Conservation (phyloP, 2,888 invertebrate species). For the Lasioglossum vierecki region DNA sequence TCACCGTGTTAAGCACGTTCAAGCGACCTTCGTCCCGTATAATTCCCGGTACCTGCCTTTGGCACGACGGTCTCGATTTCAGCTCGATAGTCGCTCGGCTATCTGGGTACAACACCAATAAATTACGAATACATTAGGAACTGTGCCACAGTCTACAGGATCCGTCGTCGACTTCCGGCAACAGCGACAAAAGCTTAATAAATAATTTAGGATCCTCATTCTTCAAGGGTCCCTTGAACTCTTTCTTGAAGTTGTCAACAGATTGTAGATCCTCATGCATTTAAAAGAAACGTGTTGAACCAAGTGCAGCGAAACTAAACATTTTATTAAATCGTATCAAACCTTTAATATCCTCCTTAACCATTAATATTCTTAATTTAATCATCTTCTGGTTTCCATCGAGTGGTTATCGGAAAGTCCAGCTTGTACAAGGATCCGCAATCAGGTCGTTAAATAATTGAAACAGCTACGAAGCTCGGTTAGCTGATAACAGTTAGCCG, state of each 20-base stretch:
- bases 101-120: too few relatives aligned
- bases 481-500: not conserved
- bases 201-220: not conserved
- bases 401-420: not conserved
- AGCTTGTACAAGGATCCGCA: not conserved
- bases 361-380: not conserved
- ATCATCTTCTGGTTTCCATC: not conserved
- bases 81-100: too few relatives aligned
- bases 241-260: not conserved
- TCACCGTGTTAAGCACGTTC: too few relatives aligned
- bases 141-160: not conserved
- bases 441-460: not conserved
- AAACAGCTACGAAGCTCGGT: constrained; percentile 6
- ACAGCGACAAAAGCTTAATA: not conserved
- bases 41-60: too few relatives aligned
- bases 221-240: not conserved
- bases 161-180: not conserved
- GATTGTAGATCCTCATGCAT: constrained; percentile 1
- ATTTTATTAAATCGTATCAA: not conserved
- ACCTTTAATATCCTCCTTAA: not conserved
- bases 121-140: not conserved
- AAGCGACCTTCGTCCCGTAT: too few relatives aligned
- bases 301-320: not conserved
- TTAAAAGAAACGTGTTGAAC: not conserved
- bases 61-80: too few relatives aligned